Conservation (phyloP, 2,888 invertebrate genomes). For the Melipona beecheii region DNA sequence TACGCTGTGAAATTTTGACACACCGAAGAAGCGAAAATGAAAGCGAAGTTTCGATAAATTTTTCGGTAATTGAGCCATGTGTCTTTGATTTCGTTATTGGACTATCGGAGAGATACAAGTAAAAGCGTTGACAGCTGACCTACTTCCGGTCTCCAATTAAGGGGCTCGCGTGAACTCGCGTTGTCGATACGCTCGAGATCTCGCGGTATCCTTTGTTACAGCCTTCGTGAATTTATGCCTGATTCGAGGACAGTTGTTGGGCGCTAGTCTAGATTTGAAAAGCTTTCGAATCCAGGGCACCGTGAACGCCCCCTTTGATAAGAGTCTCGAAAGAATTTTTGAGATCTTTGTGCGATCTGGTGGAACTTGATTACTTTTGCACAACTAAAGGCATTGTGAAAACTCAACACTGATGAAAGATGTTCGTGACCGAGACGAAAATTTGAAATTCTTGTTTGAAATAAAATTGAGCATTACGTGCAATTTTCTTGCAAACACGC, state of each 20-base stretch:
- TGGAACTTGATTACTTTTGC: not conserved
- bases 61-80: conserved; percentile 1
- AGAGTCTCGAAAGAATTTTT: not conserved
- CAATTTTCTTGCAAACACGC: not conserved
- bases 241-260: not conserved
- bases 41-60: not conserved
- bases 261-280: not conserved
- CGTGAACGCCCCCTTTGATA: conserved; percentile 25
- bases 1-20: not conserved
- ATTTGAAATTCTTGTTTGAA: not conserved
- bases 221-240: conserved; percentile 29
- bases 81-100: conserved; percentile 34
- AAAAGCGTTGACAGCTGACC: conserved; percentile 38
- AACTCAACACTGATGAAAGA: too few species aligned
- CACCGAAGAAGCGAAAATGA: not conserved
- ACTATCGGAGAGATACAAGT: not conserved
- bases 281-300: conserved; percentile 14
- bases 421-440: not conserved
- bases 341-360: not conserved
- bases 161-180: conserved; percentile 14
- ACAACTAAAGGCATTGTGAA: not conserved
- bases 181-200: conserved; percentile 27
- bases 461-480: not conserved
- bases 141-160: conserved; percentile 16
- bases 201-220: conserved; percentile 24